phyloP scores from a whole-genome alignment of 2,797 vertebrate genomes.

The Pempheris klunzingeri region DNA sequence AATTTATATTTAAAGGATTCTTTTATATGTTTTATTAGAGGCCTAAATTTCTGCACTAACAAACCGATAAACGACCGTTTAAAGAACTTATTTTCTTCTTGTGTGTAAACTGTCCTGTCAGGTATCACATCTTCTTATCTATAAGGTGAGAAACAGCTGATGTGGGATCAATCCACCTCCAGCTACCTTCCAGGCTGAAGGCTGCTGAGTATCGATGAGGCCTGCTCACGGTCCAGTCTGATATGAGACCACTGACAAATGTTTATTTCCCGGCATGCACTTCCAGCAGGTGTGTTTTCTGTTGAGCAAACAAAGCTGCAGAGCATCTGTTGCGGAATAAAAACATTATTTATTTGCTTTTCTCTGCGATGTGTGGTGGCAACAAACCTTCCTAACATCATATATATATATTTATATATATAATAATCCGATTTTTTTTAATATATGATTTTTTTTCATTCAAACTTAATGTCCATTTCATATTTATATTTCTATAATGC shows the following conservation, averaged over 20 bases:
- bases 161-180: neutral
- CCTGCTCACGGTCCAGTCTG: neutral
- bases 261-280: neutral
- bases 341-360: neutral
- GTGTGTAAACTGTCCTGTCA: neutral
- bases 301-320: neutral
- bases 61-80: neutral
- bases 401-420: fast-evolving
- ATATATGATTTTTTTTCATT: too few relatives aligned
- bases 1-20: neutral
- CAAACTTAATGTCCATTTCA: neutral
- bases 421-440: neutral
- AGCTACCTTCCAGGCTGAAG: too few relatives aligned
- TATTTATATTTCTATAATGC: neutral
- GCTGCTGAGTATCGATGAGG: too few relatives aligned
- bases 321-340: neutral
- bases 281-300: neutral
- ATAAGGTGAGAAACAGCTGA: neutral
- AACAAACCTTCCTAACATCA: neutral
- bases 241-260: too few relatives aligned
- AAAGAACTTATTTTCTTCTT: too few relatives aligned
- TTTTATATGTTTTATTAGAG: neutral
- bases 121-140: neutral
- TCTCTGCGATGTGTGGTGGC: neutral
- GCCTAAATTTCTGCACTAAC: neutral